These are phyloP conservation scores for Neolamprologus ventralis DNA, from an alignment of 2,113 vertebrate species.

Conservation along the genomic window DNA sequence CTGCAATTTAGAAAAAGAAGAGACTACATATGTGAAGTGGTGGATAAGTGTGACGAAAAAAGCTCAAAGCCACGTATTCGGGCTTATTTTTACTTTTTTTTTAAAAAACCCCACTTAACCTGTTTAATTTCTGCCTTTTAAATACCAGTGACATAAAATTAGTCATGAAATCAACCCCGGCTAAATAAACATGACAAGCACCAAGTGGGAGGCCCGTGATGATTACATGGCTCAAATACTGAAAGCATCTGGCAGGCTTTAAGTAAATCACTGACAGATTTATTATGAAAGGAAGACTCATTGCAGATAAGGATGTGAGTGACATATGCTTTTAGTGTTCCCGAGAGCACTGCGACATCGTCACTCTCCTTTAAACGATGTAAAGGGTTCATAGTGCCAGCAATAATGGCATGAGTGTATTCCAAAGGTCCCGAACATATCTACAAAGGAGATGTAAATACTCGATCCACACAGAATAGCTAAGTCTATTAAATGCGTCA, in stretches of 20 bases:
- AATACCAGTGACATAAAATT: slow-evolving; percentile 18
- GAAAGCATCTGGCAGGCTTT: slow-evolving; percentile 28
- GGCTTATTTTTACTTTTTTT: background rate
- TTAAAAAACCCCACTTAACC: background rate
- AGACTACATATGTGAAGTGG: background rate
- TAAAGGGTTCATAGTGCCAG: background rate
- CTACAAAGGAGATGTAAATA: background rate
- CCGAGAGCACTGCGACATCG: background rate
- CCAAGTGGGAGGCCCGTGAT: slow-evolving; percentile 3
- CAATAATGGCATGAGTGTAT: background rate
- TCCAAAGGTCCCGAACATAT: background rate
- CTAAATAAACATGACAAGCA: slow-evolving; percentile 42
- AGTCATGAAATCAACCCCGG: slow-evolving; percentile 3
- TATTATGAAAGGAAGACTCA: slow-evolving; percentile 13
- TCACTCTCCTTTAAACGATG: background rate
- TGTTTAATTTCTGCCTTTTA: background rate
- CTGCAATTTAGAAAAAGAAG: background rate
- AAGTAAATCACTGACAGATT: slow-evolving; percentile 20
- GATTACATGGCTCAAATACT: slow-evolving; percentile 29
- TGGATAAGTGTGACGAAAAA: background rate
- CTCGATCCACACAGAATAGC: background rate
- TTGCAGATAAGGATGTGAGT: slow-evolving; percentile 1
- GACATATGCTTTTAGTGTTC: background rate
- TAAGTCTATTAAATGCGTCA: background rate
- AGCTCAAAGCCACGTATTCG: background rate